Percentiles rank a stretch among this genome's conserved stretches.
Conservation (phyloP, 2,113 vertebrate species). For the Strix aluco region DNA sequence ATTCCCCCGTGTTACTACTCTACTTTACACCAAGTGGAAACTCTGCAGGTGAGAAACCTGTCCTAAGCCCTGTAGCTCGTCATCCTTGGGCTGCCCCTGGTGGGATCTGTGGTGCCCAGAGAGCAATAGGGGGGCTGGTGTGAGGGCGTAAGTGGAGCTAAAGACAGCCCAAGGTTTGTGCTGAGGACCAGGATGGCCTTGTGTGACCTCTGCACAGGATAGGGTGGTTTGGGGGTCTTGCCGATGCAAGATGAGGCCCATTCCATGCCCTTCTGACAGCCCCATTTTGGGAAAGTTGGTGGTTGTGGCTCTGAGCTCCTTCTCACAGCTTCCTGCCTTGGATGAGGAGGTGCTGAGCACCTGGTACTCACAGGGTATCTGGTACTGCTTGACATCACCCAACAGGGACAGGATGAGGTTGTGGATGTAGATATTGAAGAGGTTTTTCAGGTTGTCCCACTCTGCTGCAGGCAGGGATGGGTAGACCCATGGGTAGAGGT, state of each 20-base stretch:
- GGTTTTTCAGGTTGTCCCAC: neutral
- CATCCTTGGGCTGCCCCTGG: neutral
- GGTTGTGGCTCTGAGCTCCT: neutral
- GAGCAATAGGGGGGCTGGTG: neutral
- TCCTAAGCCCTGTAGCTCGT: neutral
- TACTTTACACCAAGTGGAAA: neutral
- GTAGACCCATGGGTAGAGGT: neutral
- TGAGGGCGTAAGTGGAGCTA: neutral
- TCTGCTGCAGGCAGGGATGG: neutral
- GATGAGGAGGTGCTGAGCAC: neutral
- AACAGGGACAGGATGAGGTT: neutral
- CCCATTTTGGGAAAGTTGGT: neutral
- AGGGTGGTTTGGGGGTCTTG: neutral
- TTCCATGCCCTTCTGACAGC: neutral
- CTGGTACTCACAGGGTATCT: neutral
- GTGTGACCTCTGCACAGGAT: neutral
- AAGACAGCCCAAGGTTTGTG: fast-evolving
- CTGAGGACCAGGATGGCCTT: neutral
- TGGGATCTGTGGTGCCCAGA: neutral
- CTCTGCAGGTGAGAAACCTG: neutral
- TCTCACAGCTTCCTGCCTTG: neutral
- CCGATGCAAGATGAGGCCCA: neutral
- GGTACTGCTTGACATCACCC: fast-evolving
- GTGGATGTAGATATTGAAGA: neutral
- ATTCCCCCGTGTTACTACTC: neutral